Base-by-base conservation (phyloP, 2,888 invertebrate species). In the Trichogramma dendrolimi region DNA sequence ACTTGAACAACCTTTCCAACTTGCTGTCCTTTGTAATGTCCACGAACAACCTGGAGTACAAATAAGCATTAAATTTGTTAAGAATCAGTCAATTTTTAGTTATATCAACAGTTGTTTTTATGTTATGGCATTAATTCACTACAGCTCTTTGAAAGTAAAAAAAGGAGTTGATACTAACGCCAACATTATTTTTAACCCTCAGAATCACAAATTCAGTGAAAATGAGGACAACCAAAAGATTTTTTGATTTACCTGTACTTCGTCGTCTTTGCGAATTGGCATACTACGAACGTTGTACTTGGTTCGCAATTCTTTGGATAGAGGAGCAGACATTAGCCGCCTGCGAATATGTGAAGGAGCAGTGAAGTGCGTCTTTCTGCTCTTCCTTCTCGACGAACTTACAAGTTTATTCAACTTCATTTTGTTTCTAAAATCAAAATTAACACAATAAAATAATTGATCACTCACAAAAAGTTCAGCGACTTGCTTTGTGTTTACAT, bases 231-330 rank as follows among this genome's bases (percentile, higher is more conserved):
- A 27, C 3, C 27, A 2, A 27, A 27, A 27, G 27, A 27, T 27
- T 27, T 27, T 43, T 62, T 54, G 60, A 58, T 39, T 75, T 83
- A 96, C 97, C 88, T 96, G 96, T 63, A 99, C 99, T 88, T 99
- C 99, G 78, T 99, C 99, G 79, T 99, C 99, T 82, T 96, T 98
- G 70, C 98, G 90, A 78, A 99, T 96, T 58, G 99, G 99, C 90
- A 99, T 97, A 63, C 96, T 91, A 70, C 96, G 89, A 57, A 99
- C 97, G 82, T 94, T 96, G 85, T 99, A 97, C 81, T 99, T 99
- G 78, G 92, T 91, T 75, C 94, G 86, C 67, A 99, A 84, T 82
- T 99, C 99, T 83, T 99, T 99, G 46, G 97, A 97, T 55, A 99
- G 85, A 40, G 98, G 97, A 8, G 98, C 85, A 61, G 96, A 96